Evolutionary conservation across 2,888 invertebrate genomes (phyloP).

Genomic region (Cryptus viduatorius): DNA sequence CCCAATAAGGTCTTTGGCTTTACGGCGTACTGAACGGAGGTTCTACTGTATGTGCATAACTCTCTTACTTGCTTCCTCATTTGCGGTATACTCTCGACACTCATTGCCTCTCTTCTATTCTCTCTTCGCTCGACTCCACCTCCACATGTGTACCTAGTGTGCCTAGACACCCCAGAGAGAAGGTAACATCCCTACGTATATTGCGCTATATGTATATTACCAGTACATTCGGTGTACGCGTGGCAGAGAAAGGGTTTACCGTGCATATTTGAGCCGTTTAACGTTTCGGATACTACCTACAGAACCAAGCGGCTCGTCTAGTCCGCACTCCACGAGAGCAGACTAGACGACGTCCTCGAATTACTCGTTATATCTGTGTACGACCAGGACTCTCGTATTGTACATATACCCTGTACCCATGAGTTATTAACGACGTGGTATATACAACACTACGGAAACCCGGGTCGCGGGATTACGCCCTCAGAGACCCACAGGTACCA

Average conservation of each 20-base stretch:
- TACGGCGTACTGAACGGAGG: too few species aligned
- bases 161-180: background rate
- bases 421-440: conserved; percentile 51
- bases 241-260: background rate
- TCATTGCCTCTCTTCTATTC: conserved; percentile 47
- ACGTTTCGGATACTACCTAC: conserved; percentile 15
- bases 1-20: too few species aligned
- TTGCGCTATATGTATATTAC: background rate
- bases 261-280: conserved; percentile 27
- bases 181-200: background rate
- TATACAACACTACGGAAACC: conserved; percentile 3
- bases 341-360: conserved; percentile 13
- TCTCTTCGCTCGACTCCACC: conserved; percentile 24
- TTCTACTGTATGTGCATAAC: background rate
- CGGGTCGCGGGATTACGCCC: background rate
- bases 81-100: conserved; percentile 24
- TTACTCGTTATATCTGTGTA: background rate
- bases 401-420: conserved; percentile 13
- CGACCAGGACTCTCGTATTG: background rate
- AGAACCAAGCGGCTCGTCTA: background rate
- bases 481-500: background rate
- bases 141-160: conserved; percentile 5
- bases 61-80: conserved; percentile 16
- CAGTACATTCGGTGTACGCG: background rate
- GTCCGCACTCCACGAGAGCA: conserved; percentile 17